Evolutionary conservation across 1,140 invertebrate genomes (phyloP), one percentile per base, ranked within the genome.

Genomic region (Orussus abietinus): DNA sequence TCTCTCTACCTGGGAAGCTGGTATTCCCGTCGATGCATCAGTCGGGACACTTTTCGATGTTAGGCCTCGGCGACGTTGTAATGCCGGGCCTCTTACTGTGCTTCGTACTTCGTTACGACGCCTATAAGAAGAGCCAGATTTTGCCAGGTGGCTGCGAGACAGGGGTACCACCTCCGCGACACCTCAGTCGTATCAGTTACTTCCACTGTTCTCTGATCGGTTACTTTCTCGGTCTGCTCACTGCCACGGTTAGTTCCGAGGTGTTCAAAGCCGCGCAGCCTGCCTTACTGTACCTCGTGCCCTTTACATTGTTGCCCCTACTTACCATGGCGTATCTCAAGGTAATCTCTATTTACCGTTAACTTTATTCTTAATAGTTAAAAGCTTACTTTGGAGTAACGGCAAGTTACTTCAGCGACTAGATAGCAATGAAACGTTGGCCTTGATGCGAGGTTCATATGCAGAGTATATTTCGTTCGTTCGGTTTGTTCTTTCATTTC

Each of bases 161-260:
- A 42, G 86, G 87, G 12, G 81, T 90, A 34, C 88, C 88, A 29
- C 85, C 85, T 3, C 85, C 88, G 5, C 76, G 81, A 52, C 79
- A 83, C 54, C 72, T 84, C 5, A 79, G 74, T 55, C 80, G 77
- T 55, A 79, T 84, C 50, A 82, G 78, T 64, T 96, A 97, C 78
- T 98, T 98, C 81, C 95, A 97, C 77, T 98, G 95, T 79, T 97
- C 94, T 54, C 81, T 98, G 58, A 85, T 98, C 64, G 95, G 95
- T 50, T 98, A 98, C 76, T 97, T 98, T 76, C 78, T 97, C 74
- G 94, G 95, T 50, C 77, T 97, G 61, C 78, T 97, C 63, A 97
- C 94, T 59, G 95, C 95, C 36, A 97, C 94, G 17, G 90, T 97
- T 42, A 96, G 92, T 53, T 94, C 92, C 10, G 94, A 98, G 77